Evolutionary conservation across 2,113 vertebrate species (phyloP).

Genomic region (Aspiorhynchus laticeps): DNA sequence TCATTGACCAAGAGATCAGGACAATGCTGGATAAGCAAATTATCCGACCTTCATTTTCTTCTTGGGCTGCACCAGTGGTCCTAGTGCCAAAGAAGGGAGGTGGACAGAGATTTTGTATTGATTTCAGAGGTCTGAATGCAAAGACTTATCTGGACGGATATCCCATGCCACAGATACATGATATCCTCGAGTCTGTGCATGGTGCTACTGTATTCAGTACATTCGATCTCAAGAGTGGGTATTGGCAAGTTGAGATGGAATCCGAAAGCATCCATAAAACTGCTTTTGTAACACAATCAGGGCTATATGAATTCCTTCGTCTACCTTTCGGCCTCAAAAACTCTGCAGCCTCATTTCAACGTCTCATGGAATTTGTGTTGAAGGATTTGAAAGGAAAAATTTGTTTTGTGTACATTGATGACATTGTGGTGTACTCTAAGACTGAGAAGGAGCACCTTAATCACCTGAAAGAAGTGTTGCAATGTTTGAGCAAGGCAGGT

Average conservation of each 20-base stretch:
- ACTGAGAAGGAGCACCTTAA: background rate
- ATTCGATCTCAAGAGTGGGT: no score
- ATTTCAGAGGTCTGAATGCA: background rate
- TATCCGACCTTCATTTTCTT: background rate
- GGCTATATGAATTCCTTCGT: no score
- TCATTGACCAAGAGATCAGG: no score
- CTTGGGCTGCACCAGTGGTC: background rate
- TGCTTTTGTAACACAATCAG: no score
- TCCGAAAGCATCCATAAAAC: no score
- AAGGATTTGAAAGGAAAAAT: no score
- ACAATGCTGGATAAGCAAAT: no score
- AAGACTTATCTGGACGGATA: background rate
- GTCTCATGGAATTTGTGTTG: no score
- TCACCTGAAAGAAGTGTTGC: background rate
- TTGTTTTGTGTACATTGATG: slow-evolving; percentile 2
- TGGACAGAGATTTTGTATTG: background rate
- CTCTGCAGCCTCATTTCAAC: no score
- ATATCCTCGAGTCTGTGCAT: background rate
- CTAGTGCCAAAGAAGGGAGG: background rate
- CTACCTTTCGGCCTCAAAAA: no score
- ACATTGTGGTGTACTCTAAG: background rate
- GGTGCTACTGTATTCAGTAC: background rate
- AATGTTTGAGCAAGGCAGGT: background rate
- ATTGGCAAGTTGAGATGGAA: no score
- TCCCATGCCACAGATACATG: background rate